Evolutionary conservation across 2,113 vertebrate genomes (phyloP).

Genomic region (Nesoenas mayeri): DNA sequence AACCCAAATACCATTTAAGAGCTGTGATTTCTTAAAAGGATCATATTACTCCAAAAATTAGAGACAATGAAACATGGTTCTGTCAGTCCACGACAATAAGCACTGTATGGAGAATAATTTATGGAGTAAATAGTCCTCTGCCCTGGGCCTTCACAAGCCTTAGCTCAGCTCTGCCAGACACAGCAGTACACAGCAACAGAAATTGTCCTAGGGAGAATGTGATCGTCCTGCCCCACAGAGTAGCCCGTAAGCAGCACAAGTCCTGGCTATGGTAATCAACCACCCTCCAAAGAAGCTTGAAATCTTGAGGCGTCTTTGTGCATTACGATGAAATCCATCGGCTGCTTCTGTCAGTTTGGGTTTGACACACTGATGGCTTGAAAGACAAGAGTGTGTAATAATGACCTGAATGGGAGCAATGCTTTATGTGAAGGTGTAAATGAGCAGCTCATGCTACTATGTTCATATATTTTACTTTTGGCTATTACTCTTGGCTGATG

Average conservation of each 20-base stretch:
- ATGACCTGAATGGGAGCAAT: not conserved
- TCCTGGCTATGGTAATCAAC: not conserved
- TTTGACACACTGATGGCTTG: not conserved
- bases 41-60: not conserved
- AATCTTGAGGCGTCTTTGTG: not conserved
- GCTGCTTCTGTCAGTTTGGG: not conserved
- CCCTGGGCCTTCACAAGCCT: not conserved
- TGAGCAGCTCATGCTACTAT: not conserved
- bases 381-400: not conserved
- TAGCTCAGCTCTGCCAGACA: not conserved
- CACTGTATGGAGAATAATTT: not conserved
- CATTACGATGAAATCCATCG: not conserved
- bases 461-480: not conserved
- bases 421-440: not conserved
- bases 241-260: not conserved
- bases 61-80: not conserved
- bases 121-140: accelerated
- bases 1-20: not conserved
- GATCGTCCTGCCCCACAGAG: not conserved
- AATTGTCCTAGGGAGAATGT: not conserved
- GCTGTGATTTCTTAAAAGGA: not conserved
- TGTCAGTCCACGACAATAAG: not conserved
- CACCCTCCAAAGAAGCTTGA: not conserved
- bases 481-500: accelerated
- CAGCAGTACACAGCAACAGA: not conserved